Conservation (phyloP, 2,888 invertebrate species). For the Meteorus cinctellus region DNA sequence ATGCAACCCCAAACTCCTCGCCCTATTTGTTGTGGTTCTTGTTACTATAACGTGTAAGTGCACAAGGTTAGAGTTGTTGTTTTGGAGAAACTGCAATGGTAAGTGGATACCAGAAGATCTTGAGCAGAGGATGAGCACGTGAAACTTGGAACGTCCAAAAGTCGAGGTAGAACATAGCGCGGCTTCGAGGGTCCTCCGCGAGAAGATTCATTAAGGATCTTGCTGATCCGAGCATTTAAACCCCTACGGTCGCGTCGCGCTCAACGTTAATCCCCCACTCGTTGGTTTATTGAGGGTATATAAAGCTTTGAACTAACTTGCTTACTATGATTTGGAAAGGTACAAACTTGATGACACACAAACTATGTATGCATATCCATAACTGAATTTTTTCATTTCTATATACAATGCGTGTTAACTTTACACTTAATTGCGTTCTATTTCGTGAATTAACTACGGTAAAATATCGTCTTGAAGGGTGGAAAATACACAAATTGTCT, state of each 20-base stretch:
- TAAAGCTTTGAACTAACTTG: constrained; percentile 36
- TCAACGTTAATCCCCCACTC: constrained; percentile 30
- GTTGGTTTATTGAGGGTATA: constrained; percentile 39
- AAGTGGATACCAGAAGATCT: constrained; percentile 40
- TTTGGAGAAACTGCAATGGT: constrained; percentile 36
- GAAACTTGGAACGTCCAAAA: constrained; percentile 53
- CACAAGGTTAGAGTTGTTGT: constrained; percentile 40
- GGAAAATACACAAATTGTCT: constrained; percentile 22
- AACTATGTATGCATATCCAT: neutral
- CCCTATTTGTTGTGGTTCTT: constrained; percentile 41
- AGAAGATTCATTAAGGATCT: constrained; percentile 69
- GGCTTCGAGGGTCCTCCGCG: constrained; percentile 58
- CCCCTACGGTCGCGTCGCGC: constrained; percentile 43
- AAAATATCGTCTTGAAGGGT: neutral
- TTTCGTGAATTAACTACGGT: neutral
- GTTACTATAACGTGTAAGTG: constrained; percentile 41
- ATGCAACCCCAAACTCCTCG: constrained; percentile 16
- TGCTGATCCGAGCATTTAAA: constrained; percentile 65
- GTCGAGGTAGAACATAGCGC: constrained; percentile 45
- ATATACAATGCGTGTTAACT: neutral
- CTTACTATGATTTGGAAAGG: constrained; percentile 37
- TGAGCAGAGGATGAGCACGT: constrained; percentile 36
- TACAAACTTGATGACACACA: constrained; percentile 42
- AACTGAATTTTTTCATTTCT: neutral
- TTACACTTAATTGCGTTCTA: neutral